Evolutionary conservation across 2,888 invertebrate genomes (phyloP).

Genomic region (Cantharis flavilabris): DNA sequence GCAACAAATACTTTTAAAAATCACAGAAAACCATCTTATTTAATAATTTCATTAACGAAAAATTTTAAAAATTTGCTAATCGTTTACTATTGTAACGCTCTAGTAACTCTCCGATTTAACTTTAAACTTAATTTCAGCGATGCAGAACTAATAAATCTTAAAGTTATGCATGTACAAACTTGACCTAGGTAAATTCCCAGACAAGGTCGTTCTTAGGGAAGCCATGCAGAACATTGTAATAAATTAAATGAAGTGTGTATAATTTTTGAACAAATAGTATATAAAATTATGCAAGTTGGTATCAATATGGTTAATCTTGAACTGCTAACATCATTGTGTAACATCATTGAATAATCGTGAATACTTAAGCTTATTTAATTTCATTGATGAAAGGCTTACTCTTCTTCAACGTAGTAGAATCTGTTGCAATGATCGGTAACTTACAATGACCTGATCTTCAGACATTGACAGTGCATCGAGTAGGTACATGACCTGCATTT

Average conservation of each 20-base stretch:
- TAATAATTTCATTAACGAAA: background rate
- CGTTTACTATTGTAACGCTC: background rate
- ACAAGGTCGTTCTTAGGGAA: constrained; percentile 6
- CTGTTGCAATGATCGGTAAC: background rate
- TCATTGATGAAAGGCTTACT: background rate
- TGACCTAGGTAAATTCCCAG: constrained; percentile 12
- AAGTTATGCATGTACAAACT: background rate
- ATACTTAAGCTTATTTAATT: background rate
- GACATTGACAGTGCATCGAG: background rate
- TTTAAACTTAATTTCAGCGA: constrained; percentile 5
- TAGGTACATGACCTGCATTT: background rate
- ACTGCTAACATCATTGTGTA: background rate
- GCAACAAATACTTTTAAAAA: too few relatives aligned
- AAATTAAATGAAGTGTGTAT: background rate
- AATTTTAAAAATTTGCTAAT: background rate
- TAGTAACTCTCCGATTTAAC: background rate
- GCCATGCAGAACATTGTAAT: background rate
- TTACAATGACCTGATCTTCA: background rate
- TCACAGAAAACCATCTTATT: too few relatives aligned
- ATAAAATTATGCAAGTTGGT: background rate
- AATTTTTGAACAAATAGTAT: background rate
- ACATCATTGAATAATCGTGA: background rate
- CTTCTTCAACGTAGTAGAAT: background rate
- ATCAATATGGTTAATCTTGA: background rate
- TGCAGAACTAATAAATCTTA: constrained; percentile 16